Conservation (phyloP, 2,113 vertebrate genomes). For the Marmota flaviventris region DNA sequence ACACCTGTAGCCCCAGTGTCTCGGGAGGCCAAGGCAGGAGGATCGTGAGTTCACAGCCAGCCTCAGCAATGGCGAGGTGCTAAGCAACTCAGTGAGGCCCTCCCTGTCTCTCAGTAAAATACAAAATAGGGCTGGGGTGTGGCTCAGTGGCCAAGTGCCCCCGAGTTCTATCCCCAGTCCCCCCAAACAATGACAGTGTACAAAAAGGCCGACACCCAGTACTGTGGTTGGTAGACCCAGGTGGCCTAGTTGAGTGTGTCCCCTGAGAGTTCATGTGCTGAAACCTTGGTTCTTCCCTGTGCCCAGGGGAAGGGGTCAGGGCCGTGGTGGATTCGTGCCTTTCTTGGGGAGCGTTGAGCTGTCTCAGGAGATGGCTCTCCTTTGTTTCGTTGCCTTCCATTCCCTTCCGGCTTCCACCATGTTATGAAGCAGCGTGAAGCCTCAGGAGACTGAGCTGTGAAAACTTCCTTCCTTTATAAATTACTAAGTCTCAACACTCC, state of each 20-base stretch:
- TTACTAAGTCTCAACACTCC: neutral
- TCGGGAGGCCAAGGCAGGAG: too few relatives aligned
- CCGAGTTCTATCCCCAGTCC: too few relatives aligned
- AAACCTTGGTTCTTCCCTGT: too few relatives aligned
- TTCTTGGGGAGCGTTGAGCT: too few relatives aligned
- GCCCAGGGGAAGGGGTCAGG: neutral
- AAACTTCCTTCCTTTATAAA: neutral
- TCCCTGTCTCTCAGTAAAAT: too few relatives aligned
- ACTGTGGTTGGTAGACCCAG: neutral
- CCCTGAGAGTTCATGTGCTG: neutral
- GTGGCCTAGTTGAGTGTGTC: neutral
- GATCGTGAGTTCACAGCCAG: too few relatives aligned
- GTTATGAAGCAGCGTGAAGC: neutral
- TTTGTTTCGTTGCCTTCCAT: too few relatives aligned
- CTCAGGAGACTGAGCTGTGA: neutral
- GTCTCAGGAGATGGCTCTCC: neutral
- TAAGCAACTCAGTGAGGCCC: too few relatives aligned
- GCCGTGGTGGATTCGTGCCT: neutral
- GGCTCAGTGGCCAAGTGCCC: too few relatives aligned
- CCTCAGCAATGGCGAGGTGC: too few relatives aligned
- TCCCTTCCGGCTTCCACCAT: neutral
- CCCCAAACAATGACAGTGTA: neutral
- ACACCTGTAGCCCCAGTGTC: too few relatives aligned
- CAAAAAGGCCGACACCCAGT: neutral
- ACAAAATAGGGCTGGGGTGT: too few relatives aligned